Evolutionary conservation across 2,888 invertebrate species (phyloP).

Genomic region (Neria commutata): DNA sequence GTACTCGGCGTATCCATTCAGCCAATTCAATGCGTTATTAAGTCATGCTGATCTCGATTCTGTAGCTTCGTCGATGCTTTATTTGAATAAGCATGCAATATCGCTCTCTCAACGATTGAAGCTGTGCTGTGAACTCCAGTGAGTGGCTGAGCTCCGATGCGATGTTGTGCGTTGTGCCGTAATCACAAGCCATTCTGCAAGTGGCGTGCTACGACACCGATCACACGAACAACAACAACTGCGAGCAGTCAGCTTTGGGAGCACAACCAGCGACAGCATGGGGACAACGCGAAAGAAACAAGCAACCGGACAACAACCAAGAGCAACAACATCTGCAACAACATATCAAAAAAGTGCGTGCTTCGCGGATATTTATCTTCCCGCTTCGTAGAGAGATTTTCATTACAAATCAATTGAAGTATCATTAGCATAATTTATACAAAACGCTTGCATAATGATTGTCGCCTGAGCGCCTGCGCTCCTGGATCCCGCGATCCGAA

Average conservation of each 20-base stretch:
- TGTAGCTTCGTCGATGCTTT: not conserved
- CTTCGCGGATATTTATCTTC: slow-evolving; percentile 61
- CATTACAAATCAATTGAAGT: slow-evolving; percentile 64
- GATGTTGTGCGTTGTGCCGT: not conserved
- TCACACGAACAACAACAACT: no score
- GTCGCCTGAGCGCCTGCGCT: no score
- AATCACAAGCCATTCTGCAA: not conserved
- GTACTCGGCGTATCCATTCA: no score
- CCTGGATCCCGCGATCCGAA: no score
- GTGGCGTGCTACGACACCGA: no score
- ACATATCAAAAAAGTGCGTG: slow-evolving; percentile 53
- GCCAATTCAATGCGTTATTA: no score
- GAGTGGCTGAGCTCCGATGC: not conserved
- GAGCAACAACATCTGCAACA: not conserved
- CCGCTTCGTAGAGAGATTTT: slow-evolving; percentile 57
- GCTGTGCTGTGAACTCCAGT: no score
- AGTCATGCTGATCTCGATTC: no score
- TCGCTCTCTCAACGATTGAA: not conserved
- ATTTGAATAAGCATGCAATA: slow-evolving; percentile 2
- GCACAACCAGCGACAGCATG: no score
- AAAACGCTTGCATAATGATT: slow-evolving; percentile 63
- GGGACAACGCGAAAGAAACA: no score
- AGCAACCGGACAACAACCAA: slow-evolving; percentile 1
- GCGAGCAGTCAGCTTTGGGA: no score
- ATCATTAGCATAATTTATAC: slow-evolving; percentile 64